These are phyloP conservation scores for Melanchra persicariae DNA, from an alignment of 2,888 invertebrate genomes.

Conservation along the genomic window DNA sequence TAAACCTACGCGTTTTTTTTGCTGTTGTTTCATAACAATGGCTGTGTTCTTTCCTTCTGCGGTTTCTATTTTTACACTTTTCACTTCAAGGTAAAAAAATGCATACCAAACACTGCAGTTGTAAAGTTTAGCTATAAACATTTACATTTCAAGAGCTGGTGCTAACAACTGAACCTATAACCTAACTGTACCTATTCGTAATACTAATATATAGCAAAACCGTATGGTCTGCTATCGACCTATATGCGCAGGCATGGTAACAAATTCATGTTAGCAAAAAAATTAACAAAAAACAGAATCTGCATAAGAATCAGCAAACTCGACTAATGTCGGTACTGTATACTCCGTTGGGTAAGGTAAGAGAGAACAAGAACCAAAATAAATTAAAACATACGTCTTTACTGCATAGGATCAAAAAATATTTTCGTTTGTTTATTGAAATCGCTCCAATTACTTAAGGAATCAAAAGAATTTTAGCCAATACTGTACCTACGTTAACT, in stretches of 20 bases:
- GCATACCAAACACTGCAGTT: slow-evolving; percentile 24
- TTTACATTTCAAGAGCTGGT: slow-evolving; percentile 2
- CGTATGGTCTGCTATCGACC: neutral
- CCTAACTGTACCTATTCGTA: slow-evolving; percentile 4
- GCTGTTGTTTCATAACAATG: slow-evolving; percentile 73
- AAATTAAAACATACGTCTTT: neutral
- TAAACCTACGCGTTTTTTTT: slow-evolving; percentile 64
- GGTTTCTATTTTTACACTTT: slow-evolving; percentile 68
- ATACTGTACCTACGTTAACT: neutral
- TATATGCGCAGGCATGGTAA: no score
- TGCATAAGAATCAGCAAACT: no score
- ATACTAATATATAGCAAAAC: neutral
- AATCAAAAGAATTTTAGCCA: neutral
- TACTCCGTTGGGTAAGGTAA: no score
- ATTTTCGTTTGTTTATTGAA: neutral
- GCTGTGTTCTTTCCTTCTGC: slow-evolving; percentile 68
- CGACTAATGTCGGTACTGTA: no score
- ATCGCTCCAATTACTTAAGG: neutral
- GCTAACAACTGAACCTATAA: no score
- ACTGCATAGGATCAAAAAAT: neutral
- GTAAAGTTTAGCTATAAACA: slow-evolving; percentile 15
- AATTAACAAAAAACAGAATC: no score
- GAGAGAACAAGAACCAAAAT: no score
- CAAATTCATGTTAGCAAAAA: no score
- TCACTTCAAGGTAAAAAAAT: slow-evolving; percentile 48